Percentiles rank a stretch among this genome's conserved stretches.
phyloP scores from a whole-genome alignment of 2,888 invertebrate species.

The Deilephila elpenor region DNA sequence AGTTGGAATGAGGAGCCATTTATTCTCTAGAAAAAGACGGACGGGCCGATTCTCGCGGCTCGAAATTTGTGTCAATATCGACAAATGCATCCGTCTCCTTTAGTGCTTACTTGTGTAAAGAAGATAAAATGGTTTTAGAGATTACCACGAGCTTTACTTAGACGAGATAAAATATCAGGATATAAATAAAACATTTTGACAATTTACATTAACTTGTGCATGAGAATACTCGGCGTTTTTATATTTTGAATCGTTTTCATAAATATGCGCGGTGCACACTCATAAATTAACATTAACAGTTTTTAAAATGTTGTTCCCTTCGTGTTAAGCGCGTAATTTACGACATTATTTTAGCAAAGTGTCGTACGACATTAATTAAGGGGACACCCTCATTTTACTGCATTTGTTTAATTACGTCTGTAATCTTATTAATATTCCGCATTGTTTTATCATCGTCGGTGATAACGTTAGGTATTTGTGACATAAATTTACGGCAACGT shows the following conservation, averaged over 20 bases:
- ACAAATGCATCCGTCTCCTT: constrained; percentile 26
- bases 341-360: constrained; percentile 15
- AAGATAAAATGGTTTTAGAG: constrained; percentile 26
- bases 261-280: not conserved
- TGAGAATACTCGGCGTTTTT: not conserved
- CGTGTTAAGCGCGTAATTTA: constrained; percentile 12
- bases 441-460: not conserved
- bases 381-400: not conserved
- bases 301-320: constrained; percentile 17
- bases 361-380: constrained; percentile 13
- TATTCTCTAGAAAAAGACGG: constrained; percentile 50
- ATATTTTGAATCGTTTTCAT: not conserved
- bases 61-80: constrained; percentile 28
- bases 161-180: constrained; percentile 19
- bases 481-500: not conserved
- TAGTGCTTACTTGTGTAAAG: constrained; percentile 25
- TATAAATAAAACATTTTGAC: constrained; percentile 25
- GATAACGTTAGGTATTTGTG: not conserved
- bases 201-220: not conserved
- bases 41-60: constrained; percentile 24
- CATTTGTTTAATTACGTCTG: constrained; percentile 3
- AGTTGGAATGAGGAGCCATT: constrained; percentile 62
- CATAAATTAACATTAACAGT: constrained; percentile 1
- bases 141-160: constrained; percentile 22
- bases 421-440: constrained; percentile 11